Conservation (phyloP, 2,113 vertebrate species). For the Xiphophorus hellerii region DNA sequence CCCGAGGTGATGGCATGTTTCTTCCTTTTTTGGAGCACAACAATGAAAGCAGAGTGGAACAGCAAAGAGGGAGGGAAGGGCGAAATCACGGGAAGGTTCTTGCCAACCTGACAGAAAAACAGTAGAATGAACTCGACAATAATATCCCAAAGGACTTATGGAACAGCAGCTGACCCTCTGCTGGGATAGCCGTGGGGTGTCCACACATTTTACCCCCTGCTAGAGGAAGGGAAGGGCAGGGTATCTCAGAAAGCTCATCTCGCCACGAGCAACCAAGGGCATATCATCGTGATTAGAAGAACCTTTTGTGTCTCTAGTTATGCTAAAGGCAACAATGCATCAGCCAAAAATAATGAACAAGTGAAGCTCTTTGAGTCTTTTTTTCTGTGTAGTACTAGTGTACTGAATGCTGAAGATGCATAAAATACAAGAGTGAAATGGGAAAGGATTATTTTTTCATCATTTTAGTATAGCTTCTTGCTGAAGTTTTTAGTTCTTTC, state of each 20-base stretch:
- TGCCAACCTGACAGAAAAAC: conserved; percentile 9
- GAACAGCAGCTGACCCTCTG: conserved; percentile 49
- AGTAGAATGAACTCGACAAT: conserved; percentile 1
- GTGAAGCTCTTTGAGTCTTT: background rate
- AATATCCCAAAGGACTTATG: conserved; percentile 53
- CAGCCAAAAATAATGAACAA: conserved; percentile 23
- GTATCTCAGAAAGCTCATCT: conserved; percentile 31
- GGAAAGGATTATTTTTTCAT: no score
- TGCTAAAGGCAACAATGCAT: conserved; percentile 34
- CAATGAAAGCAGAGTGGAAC: conserved; percentile 47
- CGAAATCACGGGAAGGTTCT: conserved; percentile 55
- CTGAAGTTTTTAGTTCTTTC: background rate
- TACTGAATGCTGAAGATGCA: background rate
- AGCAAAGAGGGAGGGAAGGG: conserved; percentile 25
- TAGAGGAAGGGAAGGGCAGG: conserved; percentile 33
- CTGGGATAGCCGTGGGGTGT: conserved; percentile 36
- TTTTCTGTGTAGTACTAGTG: background rate
- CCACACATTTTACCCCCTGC: conserved; percentile 44
- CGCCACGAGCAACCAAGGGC: conserved; percentile 14
- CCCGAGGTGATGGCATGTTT: conserved; percentile 54
- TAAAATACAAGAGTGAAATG: background rate
- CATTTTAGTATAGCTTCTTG: no score
- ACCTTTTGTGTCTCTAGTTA: conserved; percentile 22
- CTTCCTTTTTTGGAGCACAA: conserved; percentile 41
- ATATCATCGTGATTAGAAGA: conserved; percentile 4